A percentile compares a stretch with the other conserved stretches of the same genome.
These are phyloP conservation scores for Urocolius indicus DNA, from an alignment of 2,113 vertebrate species.

Conservation along the genomic window DNA sequence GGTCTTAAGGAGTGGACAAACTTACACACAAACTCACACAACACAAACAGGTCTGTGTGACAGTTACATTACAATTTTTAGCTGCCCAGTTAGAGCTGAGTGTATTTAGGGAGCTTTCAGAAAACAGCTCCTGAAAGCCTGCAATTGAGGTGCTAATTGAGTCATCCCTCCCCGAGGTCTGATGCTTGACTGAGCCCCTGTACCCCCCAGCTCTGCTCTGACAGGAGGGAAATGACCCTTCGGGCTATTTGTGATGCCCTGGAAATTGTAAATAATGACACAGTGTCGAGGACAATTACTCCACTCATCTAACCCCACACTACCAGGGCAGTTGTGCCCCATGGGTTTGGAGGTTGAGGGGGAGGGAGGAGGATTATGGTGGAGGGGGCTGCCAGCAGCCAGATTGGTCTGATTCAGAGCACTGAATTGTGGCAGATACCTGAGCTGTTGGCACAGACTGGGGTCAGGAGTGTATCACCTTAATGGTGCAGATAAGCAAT, in stretches of 20 bases:
- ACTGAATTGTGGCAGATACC: neutral
- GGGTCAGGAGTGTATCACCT: neutral
- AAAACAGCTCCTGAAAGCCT: constrained; percentile 67
- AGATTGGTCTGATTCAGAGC: neutral
- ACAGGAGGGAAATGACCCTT: constrained; percentile 59
- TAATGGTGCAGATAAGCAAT: too few species aligned
- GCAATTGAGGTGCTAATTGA: constrained; percentile 71
- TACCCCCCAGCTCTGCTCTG: neutral
- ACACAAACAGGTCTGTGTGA: constrained; percentile 39
- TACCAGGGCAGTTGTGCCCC: neutral
- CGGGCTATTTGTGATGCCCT: constrained; percentile 62
- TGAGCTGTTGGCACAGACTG: neutral
- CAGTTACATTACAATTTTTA: constrained; percentile 67
- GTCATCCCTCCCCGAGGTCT: constrained; percentile 60
- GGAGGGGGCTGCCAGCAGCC: neutral
- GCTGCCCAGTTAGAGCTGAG: constrained; percentile 11
- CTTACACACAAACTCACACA: neutral
- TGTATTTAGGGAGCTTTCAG: constrained; percentile 48
- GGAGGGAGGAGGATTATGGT: neutral
- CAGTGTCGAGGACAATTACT: constrained; percentile 27
- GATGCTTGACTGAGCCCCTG: constrained; percentile 5
- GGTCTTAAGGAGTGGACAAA: neutral
- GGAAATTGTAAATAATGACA: constrained; percentile 73
- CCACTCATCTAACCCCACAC: constrained; percentile 38
- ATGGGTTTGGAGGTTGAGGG: neutral